These are phyloP conservation scores for Scopus umbretta DNA, from an alignment of 2,113 vertebrate species.

Conservation along the genomic window DNA sequence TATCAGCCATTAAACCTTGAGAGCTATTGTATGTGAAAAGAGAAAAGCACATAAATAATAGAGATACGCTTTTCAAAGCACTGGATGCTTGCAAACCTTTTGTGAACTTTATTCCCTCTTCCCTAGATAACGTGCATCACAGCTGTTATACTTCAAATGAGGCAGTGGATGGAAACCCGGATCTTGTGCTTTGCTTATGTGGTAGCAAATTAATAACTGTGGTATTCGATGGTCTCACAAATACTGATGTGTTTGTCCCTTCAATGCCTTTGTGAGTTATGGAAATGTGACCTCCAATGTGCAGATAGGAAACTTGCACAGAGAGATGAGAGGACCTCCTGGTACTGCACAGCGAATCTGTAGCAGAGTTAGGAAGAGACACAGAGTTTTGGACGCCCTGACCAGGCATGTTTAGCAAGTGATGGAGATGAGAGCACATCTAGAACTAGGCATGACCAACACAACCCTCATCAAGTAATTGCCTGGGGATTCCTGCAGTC, in stretches of 20 bases:
- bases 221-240: not conserved
- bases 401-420: not conserved
- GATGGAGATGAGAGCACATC: not conserved
- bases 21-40: not conserved
- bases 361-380: not conserved
- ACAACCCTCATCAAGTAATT: not conserved
- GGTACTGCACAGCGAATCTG: not conserved
- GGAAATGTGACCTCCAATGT: not conserved
- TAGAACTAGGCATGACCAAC: not conserved
- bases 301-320: not conserved
- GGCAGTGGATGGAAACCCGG: not conserved
- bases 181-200: not conserved
- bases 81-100: not conserved
- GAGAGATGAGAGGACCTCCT: not conserved
- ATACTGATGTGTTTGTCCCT: not conserved
- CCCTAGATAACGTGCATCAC: not conserved
- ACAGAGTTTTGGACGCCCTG: not conserved
- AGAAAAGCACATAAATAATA: not conserved
- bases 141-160: not conserved
- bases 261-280: not conserved
- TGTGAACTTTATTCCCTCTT: not conserved
- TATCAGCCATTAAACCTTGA: constrained; percentile 15
- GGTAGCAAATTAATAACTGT: not conserved
- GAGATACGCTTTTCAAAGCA: not conserved
- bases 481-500: rapidly evolving